phyloP scores from a whole-genome alignment of 2,888 invertebrate genomes.

The Polymixis flavicincta region DNA sequence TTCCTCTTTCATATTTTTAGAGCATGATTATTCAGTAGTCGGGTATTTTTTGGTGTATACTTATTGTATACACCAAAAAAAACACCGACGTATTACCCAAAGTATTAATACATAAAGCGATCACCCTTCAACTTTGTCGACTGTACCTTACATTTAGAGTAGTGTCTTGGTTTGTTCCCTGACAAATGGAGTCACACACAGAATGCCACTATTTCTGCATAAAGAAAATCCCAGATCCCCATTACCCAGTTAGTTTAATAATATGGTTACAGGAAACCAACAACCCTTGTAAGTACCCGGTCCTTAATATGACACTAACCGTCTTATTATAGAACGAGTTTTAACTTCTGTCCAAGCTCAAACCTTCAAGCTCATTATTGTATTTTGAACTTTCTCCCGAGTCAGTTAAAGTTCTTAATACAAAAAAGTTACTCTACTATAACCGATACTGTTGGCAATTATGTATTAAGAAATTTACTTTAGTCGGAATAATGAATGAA shows the following conservation, averaged over 20 bases:
- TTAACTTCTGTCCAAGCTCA: neutral
- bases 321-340: neutral
- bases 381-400: too few relatives aligned
- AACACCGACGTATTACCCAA: too few relatives aligned
- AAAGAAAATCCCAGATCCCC: constrained; percentile 25
- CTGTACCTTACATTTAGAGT: neutral
- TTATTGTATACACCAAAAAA: too few relatives aligned
- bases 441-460: neutral
- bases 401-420: too few relatives aligned
- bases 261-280: constrained; percentile 44
- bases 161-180: constrained; percentile 8
- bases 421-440: neutral
- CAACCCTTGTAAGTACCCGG: constrained; percentile 19
- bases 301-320: neutral
- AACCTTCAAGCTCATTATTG: neutral
- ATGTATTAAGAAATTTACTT: neutral
- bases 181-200: neutral
- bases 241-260: constrained; percentile 22
- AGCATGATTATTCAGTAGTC: too few relatives aligned
- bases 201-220: neutral
- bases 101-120: neutral
- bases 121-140: neutral
- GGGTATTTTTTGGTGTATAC: too few relatives aligned
- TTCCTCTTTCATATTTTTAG: too few relatives aligned
- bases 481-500: neutral